A percentile compares a stretch with the other conserved stretches of the same genome.
Conservation (phyloP, 1,140 invertebrate species). For the Antheraea pernyi region DNA sequence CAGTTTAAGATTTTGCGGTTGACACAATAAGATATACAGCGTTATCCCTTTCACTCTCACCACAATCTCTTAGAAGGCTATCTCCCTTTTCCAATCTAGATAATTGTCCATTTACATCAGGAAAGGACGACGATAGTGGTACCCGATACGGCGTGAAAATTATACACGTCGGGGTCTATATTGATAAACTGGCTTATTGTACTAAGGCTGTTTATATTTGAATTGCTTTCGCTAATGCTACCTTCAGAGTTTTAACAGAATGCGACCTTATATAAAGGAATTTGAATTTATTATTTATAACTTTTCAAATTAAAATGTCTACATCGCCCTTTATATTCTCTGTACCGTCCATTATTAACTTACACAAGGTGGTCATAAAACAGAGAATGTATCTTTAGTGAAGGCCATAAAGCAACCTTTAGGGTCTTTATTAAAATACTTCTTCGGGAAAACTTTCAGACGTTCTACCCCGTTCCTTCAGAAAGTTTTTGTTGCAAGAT, state of each 20-base stretch:
- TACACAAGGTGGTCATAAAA: not conserved
- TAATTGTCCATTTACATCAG: too few relatives aligned
- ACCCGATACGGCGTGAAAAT: too few relatives aligned
- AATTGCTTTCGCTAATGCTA: too few relatives aligned
- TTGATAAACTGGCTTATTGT: too few relatives aligned
- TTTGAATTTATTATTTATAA: not conserved
- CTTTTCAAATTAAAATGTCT: not conserved
- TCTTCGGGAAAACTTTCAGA: not conserved
- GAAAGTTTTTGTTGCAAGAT: not conserved
- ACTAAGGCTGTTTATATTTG: too few relatives aligned
- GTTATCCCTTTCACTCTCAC: too few relatives aligned
- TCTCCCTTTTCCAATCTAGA: too few relatives aligned
- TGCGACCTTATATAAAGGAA: not conserved
- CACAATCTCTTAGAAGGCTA: too few relatives aligned
- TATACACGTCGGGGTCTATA: too few relatives aligned
- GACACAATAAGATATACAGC: too few relatives aligned
- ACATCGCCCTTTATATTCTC: not conserved
- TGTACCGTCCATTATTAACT: not conserved
- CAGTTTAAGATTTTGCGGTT: too few relatives aligned
- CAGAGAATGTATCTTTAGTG: not conserved
- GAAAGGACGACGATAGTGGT: too few relatives aligned
- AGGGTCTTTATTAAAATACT: conserved; percentile 3
- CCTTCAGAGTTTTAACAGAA: not conserved
- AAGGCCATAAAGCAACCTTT: not conserved
- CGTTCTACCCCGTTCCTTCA: not conserved